Base-by-base conservation (phyloP, 2,113 vertebrate genomes). In the Perca flavescens region DNA sequence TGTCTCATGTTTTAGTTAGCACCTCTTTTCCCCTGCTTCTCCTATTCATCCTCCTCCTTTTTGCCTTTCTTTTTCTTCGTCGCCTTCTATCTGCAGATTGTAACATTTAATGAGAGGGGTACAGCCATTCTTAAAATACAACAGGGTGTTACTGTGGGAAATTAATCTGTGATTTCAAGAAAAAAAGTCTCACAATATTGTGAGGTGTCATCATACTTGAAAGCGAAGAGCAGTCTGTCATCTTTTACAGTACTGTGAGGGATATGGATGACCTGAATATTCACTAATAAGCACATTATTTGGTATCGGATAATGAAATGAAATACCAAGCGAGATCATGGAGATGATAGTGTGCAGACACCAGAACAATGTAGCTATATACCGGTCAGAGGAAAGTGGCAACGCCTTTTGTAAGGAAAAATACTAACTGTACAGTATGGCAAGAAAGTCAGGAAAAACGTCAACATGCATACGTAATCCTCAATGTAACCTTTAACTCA, bases 71-170 rank as follows among this genome's bases (percentile, higher is more conserved):
- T 25, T 21, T 72, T 52, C 36, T 34, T 19, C 3, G 7, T 74
- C 17, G 3, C 34, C 31, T 22, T 43, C 7, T 54, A 22, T 15
- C 68, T 56, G 14, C 5, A n/a, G 28, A 3, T 11, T 4, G 22
- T 72, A 46, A 11, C 12, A 13, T 47, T 46, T 13, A 10, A 72
- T 17, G 25, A 46, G 4, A 1, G 19, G 19, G 1, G 2, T 19
- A 9, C 66, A 53, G 66, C 49, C 49, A 53, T 53, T 36, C 64
- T 15, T 67, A 22, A 43, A 57, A 57, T 22, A 71, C 52, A 57
- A 57, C n/a, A 19, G 10, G 36, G 9, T 47, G 40, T 70, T 4
- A 14, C 49, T 69, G 66, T 53, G 28, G 28, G n/a, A 54, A 54
- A 54, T n/a, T 21, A 47, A 52, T 52, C 31, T 40, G 10, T 40